Evolutionary conservation across 1,140 invertebrate species (phyloP).

Genomic region (Ips typographus): DNA sequence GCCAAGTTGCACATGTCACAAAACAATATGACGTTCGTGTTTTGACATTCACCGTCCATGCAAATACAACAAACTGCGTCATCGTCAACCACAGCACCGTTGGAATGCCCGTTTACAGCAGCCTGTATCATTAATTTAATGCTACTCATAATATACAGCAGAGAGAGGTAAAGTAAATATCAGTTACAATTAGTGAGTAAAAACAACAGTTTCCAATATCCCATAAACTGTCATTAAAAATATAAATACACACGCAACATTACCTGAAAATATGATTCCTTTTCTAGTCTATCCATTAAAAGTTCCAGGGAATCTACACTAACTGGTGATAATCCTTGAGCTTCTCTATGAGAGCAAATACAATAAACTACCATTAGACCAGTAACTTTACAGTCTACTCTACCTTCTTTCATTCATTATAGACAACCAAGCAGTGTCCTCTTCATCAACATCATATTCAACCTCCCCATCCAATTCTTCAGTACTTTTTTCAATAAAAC

Average conservation of each 20-base stretch:
- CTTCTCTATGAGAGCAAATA: conserved; percentile 53
- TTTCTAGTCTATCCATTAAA: conserved; percentile 95
- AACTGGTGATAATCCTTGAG: conserved; percentile 68
- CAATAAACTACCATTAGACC: background rate
- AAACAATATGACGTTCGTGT: conserved; percentile 92
- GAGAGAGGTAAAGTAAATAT: conserved; percentile 2
- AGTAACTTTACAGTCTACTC: background rate
- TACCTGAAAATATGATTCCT: conserved; percentile 94
- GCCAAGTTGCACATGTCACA: conserved; percentile 99
- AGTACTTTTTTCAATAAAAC: conserved; percentile 92
- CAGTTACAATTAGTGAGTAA: background rate
- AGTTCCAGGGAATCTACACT: conserved; percentile 87
- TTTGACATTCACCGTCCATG: conserved; percentile 94
- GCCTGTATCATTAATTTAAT: conserved; percentile 32
- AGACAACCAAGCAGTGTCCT: conserved; percentile 90
- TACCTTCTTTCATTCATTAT: conserved; percentile 77
- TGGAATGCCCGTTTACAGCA: conserved; percentile 60
- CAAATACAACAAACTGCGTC: conserved; percentile 98
- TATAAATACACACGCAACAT: background rate
- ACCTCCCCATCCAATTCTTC: conserved; percentile 93
- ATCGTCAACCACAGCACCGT: conserved; percentile 80
- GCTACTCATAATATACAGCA: background rate
- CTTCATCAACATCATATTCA: conserved; percentile 98
- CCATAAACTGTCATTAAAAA: too few species aligned
- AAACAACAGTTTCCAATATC: background rate